Evolutionary conservation across 1,140 invertebrate species (phyloP).

Genomic region (Delia radicum): DNA sequence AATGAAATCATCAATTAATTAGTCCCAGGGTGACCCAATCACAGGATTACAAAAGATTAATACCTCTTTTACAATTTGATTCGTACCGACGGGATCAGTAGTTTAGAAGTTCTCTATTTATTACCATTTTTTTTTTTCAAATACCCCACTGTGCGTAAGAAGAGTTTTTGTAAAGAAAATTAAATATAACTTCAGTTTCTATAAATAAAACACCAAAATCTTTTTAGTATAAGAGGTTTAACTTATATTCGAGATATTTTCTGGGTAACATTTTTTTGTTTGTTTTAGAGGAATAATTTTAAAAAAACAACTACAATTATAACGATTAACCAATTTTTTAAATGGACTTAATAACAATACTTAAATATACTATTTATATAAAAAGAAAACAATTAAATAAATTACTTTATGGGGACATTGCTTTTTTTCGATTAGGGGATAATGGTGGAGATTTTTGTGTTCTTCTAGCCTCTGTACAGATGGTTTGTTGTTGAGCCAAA

Average conservation of each 20-base stretch:
- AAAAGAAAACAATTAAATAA: neutral
- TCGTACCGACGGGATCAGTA: too few species aligned
- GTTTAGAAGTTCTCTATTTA: too few species aligned
- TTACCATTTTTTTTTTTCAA: too few species aligned
- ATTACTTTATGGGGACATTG: neutral
- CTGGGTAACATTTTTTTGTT: neutral
- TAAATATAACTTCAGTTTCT: too few species aligned
- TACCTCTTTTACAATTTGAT: too few species aligned
- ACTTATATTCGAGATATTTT: neutral
- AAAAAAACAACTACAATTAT: neutral
- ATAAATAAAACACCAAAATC: neutral
- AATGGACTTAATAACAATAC: neutral
- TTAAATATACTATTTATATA: neutral
- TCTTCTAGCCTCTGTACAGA: slow-evolving; percentile 30
- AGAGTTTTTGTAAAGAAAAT: too few species aligned
- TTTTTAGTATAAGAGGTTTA: neutral
- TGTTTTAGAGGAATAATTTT: neutral
- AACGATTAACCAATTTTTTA: neutral
- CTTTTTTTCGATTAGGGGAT: neutral
- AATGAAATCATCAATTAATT: too few species aligned
- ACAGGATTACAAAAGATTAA: too few species aligned
- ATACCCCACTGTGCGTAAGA: too few species aligned
- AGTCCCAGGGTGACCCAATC: too few species aligned
- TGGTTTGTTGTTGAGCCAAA: slow-evolving; percentile 49
- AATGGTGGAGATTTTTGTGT: slow-evolving; percentile 9